Evolutionary conservation across 2,113 vertebrate genomes (phyloP), one percentile per base, ranked within the genome.

Genomic region (Ginglymostoma cirratum): DNA sequence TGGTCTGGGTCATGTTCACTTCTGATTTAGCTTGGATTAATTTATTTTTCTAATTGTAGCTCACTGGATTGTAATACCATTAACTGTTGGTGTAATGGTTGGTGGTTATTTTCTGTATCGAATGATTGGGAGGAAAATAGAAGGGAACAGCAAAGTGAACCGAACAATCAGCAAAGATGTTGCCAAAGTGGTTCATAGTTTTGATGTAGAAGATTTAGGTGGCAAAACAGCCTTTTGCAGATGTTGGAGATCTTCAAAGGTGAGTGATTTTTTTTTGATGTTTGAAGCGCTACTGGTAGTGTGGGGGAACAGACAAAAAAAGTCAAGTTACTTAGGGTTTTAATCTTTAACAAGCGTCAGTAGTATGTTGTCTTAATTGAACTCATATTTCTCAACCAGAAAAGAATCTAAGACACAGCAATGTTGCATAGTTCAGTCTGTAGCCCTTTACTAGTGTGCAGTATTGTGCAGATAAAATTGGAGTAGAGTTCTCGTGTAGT

Each of bases 201-300:
- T 98, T 0, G 98, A 98, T 96, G 97, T 98, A 90, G 98, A 98
- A 96, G 98, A 98, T 96, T 97, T 98, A 6, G 97, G 96, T 96
- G 96, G 96, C 96, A 98, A 98, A 96, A 98, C 97, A 0, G 97
- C 98, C 76, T 98, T 97, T 97, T 98, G 98, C 96, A 97, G 98
- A 96, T 98, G 98, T 97, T 98, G 98, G 98, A 98, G 97, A 96
- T 98, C 98, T 48, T 97, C 98, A 96, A 98, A 98, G 97, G 98
- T 98, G 83, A 90, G 96, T n/a, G 45, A 67, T n/a, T 48, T 21
- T 48, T 21, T 92, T 92, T 66, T n/a, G 12, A 17, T 19, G 4
- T n/a, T 92, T 92, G n/a, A 92, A 17, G 55, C 15, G n/a, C 1
- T 1, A 65, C 2, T 2, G n/a, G 55, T 38, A 66, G 55, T 67